A percentile compares a stretch with the other conserved stretches of the same genome.
phyloP scores from a whole-genome alignment of 1,140 invertebrate species.

The Cotesia glomerata region DNA sequence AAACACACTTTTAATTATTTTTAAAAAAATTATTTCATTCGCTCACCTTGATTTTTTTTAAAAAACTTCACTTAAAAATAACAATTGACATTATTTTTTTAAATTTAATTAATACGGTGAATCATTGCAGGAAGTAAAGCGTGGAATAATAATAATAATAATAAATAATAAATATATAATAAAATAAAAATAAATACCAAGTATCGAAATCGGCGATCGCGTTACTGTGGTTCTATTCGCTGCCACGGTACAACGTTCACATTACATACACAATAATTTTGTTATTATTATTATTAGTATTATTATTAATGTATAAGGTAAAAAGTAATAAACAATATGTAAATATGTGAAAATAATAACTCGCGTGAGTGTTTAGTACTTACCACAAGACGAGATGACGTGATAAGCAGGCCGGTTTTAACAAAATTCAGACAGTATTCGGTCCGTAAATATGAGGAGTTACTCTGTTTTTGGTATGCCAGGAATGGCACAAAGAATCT shows the following conservation, averaged over 20 bases:
- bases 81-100: neutral
- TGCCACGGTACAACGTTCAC: slow-evolving; percentile 10
- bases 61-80: too few species aligned
- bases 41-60: too few species aligned
- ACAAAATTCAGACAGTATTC: slow-evolving; percentile 42
- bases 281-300: neutral
- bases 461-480: slow-evolving; percentile 87
- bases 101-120: too few species aligned
- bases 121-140: neutral
- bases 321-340: neutral
- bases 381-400: slow-evolving; percentile 49
- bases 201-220: slow-evolving; percentile 5
- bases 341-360: neutral
- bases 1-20: neutral
- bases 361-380: slow-evolving; percentile 37
- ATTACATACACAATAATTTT: slow-evolving; percentile 18
- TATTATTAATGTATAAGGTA: neutral
- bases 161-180: neutral
- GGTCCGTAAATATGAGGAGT: slow-evolving; percentile 74
- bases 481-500: slow-evolving; percentile 95
- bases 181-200: slow-evolving; percentile 13
- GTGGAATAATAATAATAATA: neutral
- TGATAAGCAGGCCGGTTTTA: slow-evolving; percentile 36
- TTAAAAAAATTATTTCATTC: too few species aligned
- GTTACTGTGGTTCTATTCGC: neutral